Percentiles rank a stretch among this genome's conserved stretches.
phyloP scores from a whole-genome alignment of 2,113 vertebrate genomes.

The Taxidea taxus region DNA sequence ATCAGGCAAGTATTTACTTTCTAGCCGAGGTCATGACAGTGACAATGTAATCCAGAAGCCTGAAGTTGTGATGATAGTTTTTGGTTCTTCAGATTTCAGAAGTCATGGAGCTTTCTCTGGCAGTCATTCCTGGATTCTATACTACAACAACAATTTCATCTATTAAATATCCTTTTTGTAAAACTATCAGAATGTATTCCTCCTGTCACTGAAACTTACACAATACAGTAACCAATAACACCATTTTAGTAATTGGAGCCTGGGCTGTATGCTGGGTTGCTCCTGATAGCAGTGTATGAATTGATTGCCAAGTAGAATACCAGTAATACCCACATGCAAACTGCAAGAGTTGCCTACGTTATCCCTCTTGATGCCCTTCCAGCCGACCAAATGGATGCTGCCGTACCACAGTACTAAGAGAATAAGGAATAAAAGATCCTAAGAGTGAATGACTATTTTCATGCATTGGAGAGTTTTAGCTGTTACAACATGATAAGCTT shows the following conservation, averaged over 20 bases:
- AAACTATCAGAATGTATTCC: background rate
- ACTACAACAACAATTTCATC: background rate
- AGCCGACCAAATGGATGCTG: background rate
- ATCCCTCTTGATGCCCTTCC: background rate
- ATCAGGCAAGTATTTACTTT: background rate
- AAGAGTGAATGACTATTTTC: background rate
- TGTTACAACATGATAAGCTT: background rate
- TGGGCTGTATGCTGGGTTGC: background rate
- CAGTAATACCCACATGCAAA: background rate
- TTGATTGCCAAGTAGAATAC: background rate
- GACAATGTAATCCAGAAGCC: background rate
- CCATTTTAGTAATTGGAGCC: background rate
- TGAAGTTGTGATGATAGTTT: background rate
- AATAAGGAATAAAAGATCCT: background rate
- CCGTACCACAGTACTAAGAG: fast-evolving
- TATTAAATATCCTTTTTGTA: background rate
- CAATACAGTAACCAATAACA: background rate
- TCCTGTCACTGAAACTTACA: background rate
- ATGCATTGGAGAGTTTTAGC: background rate
- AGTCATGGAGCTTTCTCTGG: background rate
- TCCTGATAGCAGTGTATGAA: background rate
- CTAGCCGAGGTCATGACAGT: background rate
- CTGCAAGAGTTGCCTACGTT: background rate
- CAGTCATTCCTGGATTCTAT: background rate
- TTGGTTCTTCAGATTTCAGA: background rate